phyloP scores from a whole-genome alignment of 2,888 invertebrate genomes.

The Leucozona laternaria region DNA sequence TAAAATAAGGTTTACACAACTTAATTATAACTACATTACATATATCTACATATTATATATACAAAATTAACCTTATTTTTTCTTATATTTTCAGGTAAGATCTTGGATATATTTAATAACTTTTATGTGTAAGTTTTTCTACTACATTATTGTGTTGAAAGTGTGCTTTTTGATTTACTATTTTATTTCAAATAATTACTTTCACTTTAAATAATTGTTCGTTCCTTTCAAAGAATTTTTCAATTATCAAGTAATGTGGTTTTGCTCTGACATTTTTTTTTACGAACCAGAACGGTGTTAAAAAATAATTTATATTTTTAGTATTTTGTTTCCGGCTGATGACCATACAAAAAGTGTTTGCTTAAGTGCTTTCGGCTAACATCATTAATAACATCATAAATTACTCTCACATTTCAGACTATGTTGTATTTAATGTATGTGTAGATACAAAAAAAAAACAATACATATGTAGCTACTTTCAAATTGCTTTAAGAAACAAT shows the following conservation, averaged over 20 bases:
- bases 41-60: too few species aligned
- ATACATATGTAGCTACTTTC: neutral
- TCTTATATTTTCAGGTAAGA: constrained; percentile 10
- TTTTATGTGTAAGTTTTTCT: neutral
- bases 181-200: neutral
- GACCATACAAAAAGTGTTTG: neutral
- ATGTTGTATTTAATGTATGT: neutral
- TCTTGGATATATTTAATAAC: neutral
- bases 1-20: too few species aligned
- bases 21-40: too few species aligned
- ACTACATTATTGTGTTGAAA: too few species aligned
- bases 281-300: constrained; percentile 12
- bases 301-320: constrained; percentile 6
- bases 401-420: constrained; percentile 1
- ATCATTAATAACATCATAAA: constrained; percentile 28
- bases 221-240: neutral
- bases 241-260: neutral
- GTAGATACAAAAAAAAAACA: neutral
- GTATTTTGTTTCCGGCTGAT: constrained; percentile 6
- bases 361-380: constrained; percentile 20
- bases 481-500: constrained; percentile 16
- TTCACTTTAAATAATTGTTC: neutral
- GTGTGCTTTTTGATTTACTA: neutral
- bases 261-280: constrained; percentile 13
- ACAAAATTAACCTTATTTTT: neutral